Evolutionary conservation across 2,888 invertebrate genomes (phyloP), one percentile per base, ranked within the genome.

Genomic region (Chrysolina americana): DNA sequence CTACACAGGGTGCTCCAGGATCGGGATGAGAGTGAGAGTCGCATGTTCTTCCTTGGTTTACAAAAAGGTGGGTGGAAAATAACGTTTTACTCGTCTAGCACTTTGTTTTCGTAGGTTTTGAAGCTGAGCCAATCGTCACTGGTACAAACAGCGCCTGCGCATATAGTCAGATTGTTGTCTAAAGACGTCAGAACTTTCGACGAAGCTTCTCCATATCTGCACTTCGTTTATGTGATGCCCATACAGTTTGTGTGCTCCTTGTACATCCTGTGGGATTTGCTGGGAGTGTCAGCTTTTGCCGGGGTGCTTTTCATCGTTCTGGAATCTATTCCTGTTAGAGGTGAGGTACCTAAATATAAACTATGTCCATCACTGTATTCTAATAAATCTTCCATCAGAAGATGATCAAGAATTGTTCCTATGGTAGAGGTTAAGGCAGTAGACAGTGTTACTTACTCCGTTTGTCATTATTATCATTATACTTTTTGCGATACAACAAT

Each of bases 181-280:
- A 96, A 96, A 82, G 96, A 96, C 85, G 95, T 96, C 1, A 92
- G 92, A 81, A 91, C 95, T 77, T 95, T 96, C 85, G 96, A 96
- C 84, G 87, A 92, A 86, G 91, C 92, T 36, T 90, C 93, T 36
- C 82, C 92, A 65, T 92, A 92, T 84, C 86, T 95, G n/a, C 94
- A 95, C 86, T 95, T 93, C 85, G 86, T 96, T 59, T 95, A 95
- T 94, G 91, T 95, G 69, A 94, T 94, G 88, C 96, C 96, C 0
- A 89, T 95, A 15, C 93, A 94, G 81, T 92, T 93, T 9, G 88
- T 92, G 0, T 90, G 94, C 28, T 91, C 92, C 15, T 88, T 91
- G 2, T 89, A 87, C 71, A 89, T 94, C 72, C 89, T 92, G 78
- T 93, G 91, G 88, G 82, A 83, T 28, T 89, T 87, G 62, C 89